phyloP scores from a whole-genome alignment of 2,888 invertebrate species.

The Brachyopa scutellaris region DNA sequence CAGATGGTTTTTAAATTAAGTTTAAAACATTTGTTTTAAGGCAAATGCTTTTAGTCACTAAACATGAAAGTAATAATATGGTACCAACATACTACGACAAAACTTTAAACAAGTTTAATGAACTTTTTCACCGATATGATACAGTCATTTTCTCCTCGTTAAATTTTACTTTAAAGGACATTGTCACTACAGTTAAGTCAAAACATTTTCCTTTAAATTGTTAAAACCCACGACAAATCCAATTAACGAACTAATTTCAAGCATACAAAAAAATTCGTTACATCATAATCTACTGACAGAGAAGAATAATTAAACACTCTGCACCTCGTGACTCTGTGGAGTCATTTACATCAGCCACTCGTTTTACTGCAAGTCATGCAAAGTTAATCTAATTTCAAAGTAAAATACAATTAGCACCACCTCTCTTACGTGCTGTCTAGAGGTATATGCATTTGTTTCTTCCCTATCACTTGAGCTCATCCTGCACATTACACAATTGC shows the following conservation, averaged over 20 bases:
- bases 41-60: too few species aligned
- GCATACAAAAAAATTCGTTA: constrained; percentile 4
- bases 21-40: too few species aligned
- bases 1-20: too few species aligned
- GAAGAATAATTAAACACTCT: constrained; percentile 56
- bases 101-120: too few species aligned
- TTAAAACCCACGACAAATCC: constrained; percentile 31
- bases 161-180: too few species aligned
- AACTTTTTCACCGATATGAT: too few species aligned
- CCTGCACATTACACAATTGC: constrained; percentile 32
- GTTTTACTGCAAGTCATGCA: constrained; percentile 40
- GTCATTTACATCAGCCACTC: constrained; percentile 51
- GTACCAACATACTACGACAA: too few species aligned
- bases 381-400: constrained; percentile 69
- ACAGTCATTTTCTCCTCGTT: too few species aligned
- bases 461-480: constrained; percentile 7
- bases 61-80: too few species aligned
- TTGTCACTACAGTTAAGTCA: background rate
- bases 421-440: constrained; percentile 31
- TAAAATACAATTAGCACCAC: constrained; percentile 69
- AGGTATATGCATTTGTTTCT: constrained; percentile 18
- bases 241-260: constrained; percentile 38
- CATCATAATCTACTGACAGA: constrained; percentile 37
- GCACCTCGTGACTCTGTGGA: constrained; percentile 40
- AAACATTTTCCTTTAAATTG: constrained; percentile 3